These are phyloP conservation scores for Druceiella hillmani DNA, from an alignment of 2,888 invertebrate genomes.

Conservation along the genomic window DNA sequence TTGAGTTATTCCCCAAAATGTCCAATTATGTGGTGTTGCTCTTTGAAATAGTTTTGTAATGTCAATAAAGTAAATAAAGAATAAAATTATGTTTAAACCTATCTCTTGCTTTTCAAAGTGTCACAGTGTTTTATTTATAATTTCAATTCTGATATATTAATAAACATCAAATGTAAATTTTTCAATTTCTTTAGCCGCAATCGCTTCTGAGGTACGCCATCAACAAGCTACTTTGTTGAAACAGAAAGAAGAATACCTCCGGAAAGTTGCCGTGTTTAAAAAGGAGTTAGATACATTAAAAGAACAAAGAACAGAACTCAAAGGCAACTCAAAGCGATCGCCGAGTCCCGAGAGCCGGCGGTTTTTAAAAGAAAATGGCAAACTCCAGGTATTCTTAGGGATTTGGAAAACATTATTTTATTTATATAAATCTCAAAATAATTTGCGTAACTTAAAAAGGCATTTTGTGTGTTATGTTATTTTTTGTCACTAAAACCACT, in stretches of 20 bases:
- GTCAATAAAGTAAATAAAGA: too few relatives aligned
- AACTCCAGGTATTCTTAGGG: conserved; percentile 72
- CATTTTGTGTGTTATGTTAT: too few relatives aligned
- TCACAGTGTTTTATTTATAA: too few relatives aligned
- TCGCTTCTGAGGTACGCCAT: conserved; percentile 76
- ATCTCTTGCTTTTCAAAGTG: too few relatives aligned
- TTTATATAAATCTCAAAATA: too few relatives aligned
- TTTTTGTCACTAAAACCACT: too few relatives aligned
- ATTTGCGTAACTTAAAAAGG: too few relatives aligned
- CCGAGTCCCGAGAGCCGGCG: conserved; percentile 72
- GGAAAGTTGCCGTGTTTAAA: conserved; percentile 66
- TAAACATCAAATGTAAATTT: neutral
- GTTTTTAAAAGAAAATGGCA: conserved; percentile 77
- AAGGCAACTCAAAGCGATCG: conserved; percentile 60
- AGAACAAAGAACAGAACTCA: conserved; percentile 72
- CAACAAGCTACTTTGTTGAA: conserved; percentile 75
- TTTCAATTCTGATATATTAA: neutral
- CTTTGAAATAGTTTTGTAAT: too few relatives aligned
- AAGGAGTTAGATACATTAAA: conserved; percentile 74
- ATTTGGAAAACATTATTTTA: too few relatives aligned
- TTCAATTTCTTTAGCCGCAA: conserved; percentile 46
- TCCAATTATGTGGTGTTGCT: too few relatives aligned
- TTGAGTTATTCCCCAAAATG: too few relatives aligned
- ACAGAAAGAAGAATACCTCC: conserved; percentile 77
- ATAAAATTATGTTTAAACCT: too few relatives aligned